Conservation (phyloP, 2,113 vertebrate species). For the Lepus americanus region DNA sequence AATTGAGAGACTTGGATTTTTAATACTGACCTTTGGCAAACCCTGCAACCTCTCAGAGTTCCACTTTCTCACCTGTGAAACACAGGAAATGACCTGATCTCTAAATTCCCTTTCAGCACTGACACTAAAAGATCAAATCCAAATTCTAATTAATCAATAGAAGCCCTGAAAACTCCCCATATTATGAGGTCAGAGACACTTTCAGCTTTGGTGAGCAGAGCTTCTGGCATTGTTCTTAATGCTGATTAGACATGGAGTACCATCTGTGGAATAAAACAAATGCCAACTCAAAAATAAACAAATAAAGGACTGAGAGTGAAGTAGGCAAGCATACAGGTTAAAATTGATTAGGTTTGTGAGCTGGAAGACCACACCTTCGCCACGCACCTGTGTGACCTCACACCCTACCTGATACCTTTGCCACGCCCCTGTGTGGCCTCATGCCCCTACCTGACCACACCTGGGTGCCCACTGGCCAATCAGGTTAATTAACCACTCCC, state of each 20-base stretch:
- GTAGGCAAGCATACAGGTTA: no score
- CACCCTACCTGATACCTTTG: no score
- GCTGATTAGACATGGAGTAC: conserved; percentile 80
- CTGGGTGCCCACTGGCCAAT: no score
- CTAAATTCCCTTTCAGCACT: background rate
- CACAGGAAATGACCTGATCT: background rate
- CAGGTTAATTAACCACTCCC: no score
- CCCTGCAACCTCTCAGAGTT: background rate
- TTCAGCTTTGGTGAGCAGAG: conserved; percentile 69
- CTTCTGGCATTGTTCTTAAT: conserved; percentile 69
- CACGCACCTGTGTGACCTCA: no score
- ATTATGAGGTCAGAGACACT: background rate
- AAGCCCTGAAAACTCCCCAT: background rate
- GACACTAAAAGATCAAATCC: background rate
- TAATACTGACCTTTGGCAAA: background rate
- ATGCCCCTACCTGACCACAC: no score
- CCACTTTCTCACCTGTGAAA: background rate
- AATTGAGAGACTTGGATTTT: background rate
- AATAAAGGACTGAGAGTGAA: no score
- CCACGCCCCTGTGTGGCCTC: no score
- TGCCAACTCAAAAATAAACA: background rate
- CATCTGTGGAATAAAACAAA: conserved; percentile 77
- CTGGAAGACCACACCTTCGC: no score
- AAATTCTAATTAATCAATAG: background rate
- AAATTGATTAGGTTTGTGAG: no score